Percentiles rank a stretch among this genome's conserved stretches.
phyloP scores from a whole-genome alignment of 2,888 invertebrate genomes.

The Dilophus febrilis region DNA sequence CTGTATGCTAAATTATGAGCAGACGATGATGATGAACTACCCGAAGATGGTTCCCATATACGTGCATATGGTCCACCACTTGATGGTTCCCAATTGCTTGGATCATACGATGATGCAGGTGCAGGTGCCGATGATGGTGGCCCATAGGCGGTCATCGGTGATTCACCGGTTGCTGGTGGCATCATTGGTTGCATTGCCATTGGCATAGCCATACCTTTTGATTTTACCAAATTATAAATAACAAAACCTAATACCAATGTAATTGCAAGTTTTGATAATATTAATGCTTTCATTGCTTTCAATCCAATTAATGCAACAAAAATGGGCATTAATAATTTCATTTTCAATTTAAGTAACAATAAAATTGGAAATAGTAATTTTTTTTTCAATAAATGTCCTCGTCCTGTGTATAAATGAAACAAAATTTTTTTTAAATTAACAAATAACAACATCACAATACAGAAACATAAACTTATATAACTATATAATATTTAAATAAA shows the following conservation, averaged over 20 bases:
- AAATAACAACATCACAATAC: not conserved
- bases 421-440: not conserved
- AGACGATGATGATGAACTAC: conserved; percentile 3
- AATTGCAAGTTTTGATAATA: conserved; percentile 70
- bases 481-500: not conserved
- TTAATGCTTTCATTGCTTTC: conserved; percentile 67
- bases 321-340: conserved; percentile 71
- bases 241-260: conserved; percentile 66
- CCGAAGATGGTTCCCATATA: conserved; percentile 48
- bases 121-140: conserved; percentile 42
- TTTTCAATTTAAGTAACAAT: conserved; percentile 62
- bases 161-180: conserved; percentile 33
- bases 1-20: conserved; percentile 50
- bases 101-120: conserved; percentile 54
- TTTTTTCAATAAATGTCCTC: conserved; percentile 66
- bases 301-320: conserved; percentile 60
- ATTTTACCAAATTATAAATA: conserved; percentile 59
- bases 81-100: conserved; percentile 46
- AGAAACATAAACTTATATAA: too few species aligned
- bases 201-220: conserved; percentile 59
- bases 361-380: conserved; percentile 65
- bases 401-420: conserved; percentile 34
- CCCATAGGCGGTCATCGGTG: conserved; percentile 49
- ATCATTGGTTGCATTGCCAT: conserved; percentile 46
- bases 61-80: conserved; percentile 58